Conservation (phyloP, 92 coral and sea anemone species). For the Porites cylindrica region DNA sequence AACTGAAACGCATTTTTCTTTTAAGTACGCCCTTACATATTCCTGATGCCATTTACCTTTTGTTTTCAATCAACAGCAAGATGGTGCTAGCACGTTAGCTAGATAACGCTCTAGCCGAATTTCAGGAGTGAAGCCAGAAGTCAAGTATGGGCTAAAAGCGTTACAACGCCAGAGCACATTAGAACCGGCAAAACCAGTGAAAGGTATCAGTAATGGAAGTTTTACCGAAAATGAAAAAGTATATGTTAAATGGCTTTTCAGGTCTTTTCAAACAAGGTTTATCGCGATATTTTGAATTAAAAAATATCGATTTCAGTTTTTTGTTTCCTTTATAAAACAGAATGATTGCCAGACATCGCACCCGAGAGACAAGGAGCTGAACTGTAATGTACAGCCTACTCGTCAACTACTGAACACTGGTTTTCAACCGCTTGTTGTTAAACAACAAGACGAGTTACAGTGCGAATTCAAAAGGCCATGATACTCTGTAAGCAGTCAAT, state of each 20-base stretch:
- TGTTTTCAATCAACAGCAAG: conserved; percentile 14
- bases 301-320: no score
- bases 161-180: not conserved
- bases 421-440: conserved; percentile 25
- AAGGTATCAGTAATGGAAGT: no score
- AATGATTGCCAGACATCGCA: not conserved
- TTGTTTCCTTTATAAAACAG: not conserved
- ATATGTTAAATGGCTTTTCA: no score
- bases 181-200: no score
- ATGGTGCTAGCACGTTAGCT: no score
- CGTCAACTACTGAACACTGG: not conserved
- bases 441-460: conserved; percentile 16
- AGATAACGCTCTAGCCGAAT: no score
- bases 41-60: not conserved
- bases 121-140: not conserved
- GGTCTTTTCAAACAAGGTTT: no score
- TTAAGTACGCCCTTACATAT: not conserved
- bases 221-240: no score
- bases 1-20: not conserved
- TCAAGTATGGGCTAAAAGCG: no score
- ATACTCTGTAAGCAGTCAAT: conserved; percentile 17
- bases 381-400: not conserved
- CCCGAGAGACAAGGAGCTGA: not conserved
- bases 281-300: not conserved
- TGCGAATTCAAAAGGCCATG: conserved; percentile 25